These are phyloP conservation scores for Teleogryllus occipitalis DNA, from an alignment of 1,140 invertebrate species.

Conservation along the genomic window DNA sequence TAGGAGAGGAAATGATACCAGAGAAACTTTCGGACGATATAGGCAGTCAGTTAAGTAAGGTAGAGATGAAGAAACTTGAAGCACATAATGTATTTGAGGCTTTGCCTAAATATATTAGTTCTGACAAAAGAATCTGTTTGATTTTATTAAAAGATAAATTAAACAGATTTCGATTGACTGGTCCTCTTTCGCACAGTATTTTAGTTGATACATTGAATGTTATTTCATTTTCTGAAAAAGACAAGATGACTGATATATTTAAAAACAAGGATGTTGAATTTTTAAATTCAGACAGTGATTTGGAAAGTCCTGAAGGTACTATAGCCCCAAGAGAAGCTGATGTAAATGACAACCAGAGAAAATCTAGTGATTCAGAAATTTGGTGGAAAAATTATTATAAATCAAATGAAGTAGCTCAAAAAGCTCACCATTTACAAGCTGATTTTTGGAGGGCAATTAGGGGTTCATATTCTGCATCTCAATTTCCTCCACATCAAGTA, in stretches of 20 bases:
- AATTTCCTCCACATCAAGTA: constrained; percentile 60
- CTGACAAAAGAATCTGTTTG: constrained; percentile 40
- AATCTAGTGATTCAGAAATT: background rate
- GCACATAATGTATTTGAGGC: constrained; percentile 25
- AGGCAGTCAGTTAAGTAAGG: background rate
- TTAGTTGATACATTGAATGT: constrained; percentile 48
- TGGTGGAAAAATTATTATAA: background rate
- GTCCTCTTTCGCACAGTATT: constrained; percentile 62
- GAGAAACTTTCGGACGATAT: background rate
- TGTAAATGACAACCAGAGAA: too few relatives aligned
- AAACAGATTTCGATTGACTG: constrained; percentile 72
- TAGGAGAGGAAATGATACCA: background rate
- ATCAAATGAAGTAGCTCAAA: constrained; percentile 24
- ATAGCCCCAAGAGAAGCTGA: too few relatives aligned
- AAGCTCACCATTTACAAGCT: constrained; percentile 34
- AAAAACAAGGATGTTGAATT: background rate
- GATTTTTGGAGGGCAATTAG: constrained; percentile 53
- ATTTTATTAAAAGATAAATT: constrained; percentile 56
- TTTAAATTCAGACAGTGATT: background rate
- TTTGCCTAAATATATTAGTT: constrained; percentile 31
- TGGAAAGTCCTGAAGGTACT: too few relatives aligned
- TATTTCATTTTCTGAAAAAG: constrained; percentile 26
- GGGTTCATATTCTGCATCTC: constrained; percentile 45
- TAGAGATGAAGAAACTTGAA: constrained; percentile 28
- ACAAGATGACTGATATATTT: background rate